A percentile compares a stretch with the other conserved stretches of the same genome.
These are phyloP conservation scores for Zoroaster sp. DNA, from an alignment of 53 echinoderm and acorn worm genomes.

Conservation along the genomic window DNA sequence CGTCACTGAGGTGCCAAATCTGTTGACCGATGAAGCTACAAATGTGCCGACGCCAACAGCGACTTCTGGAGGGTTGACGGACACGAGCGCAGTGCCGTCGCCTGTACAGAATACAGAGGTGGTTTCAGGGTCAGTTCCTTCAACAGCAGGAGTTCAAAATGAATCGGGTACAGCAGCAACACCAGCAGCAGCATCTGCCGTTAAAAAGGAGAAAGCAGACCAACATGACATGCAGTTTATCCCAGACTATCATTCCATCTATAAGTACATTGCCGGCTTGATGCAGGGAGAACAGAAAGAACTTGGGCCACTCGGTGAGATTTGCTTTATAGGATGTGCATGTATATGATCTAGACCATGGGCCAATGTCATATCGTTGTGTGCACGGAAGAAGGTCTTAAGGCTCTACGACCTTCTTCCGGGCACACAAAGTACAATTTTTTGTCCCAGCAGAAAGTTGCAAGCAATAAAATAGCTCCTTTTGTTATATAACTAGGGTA, in stretches of 20 bases:
- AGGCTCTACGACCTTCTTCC: no score
- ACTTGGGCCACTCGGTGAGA: conserved; percentile 36
- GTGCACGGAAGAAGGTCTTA: no score
- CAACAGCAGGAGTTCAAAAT: background rate
- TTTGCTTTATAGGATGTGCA: background rate
- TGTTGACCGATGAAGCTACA: no score
- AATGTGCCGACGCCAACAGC: background rate
- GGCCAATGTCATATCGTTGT: no score
- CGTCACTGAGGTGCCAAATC: no score
- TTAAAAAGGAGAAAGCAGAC: background rate
- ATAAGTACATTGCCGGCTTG: conserved; percentile 22
- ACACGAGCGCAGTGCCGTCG: background rate
- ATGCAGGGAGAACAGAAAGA: conserved; percentile 13
- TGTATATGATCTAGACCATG: no score
- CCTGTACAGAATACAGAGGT: background rate
- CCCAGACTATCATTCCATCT: conserved; percentile 21
- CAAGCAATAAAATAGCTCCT: no score
- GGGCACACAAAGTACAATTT: no score
- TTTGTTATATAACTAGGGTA: no score
- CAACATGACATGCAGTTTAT: background rate
- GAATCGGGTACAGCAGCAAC: no score
- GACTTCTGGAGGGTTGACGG: background rate
- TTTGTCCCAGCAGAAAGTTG: no score
- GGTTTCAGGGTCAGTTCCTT: background rate
- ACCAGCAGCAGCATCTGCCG: background rate